These are phyloP conservation scores for Podarcis cretensis DNA, from an alignment of 2,113 vertebrate genomes.

Conservation along the genomic window DNA sequence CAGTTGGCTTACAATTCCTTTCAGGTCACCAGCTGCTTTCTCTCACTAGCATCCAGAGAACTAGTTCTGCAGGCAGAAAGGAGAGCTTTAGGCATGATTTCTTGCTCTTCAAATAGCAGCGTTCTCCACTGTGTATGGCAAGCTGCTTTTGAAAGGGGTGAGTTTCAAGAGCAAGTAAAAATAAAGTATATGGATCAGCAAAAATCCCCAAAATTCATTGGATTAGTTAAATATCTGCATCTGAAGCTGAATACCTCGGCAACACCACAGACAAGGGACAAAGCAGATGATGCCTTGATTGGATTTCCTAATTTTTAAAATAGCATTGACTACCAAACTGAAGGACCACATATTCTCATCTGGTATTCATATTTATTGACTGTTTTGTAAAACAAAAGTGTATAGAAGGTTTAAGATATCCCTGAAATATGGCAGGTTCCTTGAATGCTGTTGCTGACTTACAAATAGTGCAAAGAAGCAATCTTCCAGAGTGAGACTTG, in stretches of 20 bases:
- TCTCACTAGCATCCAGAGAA: too few species aligned
- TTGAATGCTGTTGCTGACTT: neutral
- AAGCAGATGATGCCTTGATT: neutral
- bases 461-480: too few species aligned
- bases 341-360: accelerated
- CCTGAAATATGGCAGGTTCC: neutral
- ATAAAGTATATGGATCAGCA: neutral
- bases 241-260: neutral
- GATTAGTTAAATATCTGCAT: neutral
- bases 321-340: neutral
- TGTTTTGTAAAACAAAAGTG: neutral
- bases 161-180: neutral
- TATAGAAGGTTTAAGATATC: too few species aligned
- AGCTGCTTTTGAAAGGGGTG: neutral
- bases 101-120: neutral
- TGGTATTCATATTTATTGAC: constrained; percentile 10
- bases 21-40: neutral
- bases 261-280: neutral
- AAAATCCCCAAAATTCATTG: neutral
- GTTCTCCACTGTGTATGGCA: neutral
- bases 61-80: neutral
- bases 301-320: neutral
- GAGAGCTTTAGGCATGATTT: neutral
- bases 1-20: neutral
- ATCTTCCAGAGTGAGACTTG: neutral